These are phyloP conservation scores for Drosophila nannoptera DNA, from an alignment of 1,140 invertebrate genomes.

Conservation along the genomic window DNA sequence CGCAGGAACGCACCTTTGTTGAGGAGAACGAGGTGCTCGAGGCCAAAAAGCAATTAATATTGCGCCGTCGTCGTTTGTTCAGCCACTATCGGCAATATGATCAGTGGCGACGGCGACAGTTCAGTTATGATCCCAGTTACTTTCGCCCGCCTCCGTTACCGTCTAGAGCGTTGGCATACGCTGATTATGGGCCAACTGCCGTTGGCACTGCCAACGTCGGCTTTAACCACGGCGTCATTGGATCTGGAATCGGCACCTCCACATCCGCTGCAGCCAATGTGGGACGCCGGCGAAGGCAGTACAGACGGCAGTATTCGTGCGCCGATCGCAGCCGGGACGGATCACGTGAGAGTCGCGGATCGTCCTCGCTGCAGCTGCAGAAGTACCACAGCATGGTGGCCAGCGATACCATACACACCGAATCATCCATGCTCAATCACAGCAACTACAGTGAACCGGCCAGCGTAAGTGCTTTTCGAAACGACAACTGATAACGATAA, in stretches of 20 bases:
- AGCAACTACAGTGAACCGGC: conserved; percentile 72
- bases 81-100: conserved; percentile 78
- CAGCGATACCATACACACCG: conserved; percentile 73
- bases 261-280: conserved; percentile 43
- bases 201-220: conserved; percentile 46
- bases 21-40: conserved; percentile 74
- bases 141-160: conserved; percentile 73
- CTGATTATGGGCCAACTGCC: conserved; percentile 58
- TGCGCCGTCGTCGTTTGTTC: conserved; percentile 71
- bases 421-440: conserved; percentile 69
- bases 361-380: conserved; percentile 55
- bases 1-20: conserved; percentile 66
- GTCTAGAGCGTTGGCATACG: conserved; percentile 65
- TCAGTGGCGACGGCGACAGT: conserved; percentile 76
- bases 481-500: conserved; percentile 12
- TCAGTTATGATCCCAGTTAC: conserved; percentile 78
- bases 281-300: conserved; percentile 69
- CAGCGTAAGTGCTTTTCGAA: conserved; percentile 68
- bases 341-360: conserved; percentile 73
- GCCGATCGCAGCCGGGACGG: conserved; percentile 74
- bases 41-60: conserved; percentile 76
- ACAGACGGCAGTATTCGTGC: conserved; percentile 74
- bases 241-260: conserved; percentile 19
- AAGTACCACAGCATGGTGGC: conserved; percentile 71
- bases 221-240: conserved; percentile 27